A percentile compares a stretch with the other conserved stretches of the same genome.
phyloP scores from a whole-genome alignment of 1,140 invertebrate genomes.

The Drosophila carrolli region DNA sequence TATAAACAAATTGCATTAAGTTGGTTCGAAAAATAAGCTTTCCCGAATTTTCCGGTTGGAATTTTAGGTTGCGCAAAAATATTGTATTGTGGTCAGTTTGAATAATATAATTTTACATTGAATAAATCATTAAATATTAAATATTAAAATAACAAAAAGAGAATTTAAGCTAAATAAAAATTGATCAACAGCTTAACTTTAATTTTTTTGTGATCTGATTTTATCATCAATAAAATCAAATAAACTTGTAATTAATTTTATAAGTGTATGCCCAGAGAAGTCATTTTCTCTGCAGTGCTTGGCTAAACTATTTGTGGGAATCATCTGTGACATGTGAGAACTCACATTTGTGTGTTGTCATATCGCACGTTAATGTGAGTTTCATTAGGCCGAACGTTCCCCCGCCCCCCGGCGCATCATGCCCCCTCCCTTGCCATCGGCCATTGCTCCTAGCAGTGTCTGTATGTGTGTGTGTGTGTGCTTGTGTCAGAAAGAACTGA shows the following conservation, averaged over 20 bases:
- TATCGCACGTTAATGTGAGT: slow-evolving; percentile 35
- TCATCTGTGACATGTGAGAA: slow-evolving; percentile 40
- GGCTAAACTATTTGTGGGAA: slow-evolving; percentile 19
- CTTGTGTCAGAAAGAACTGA: slow-evolving; percentile 9
- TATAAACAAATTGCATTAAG: not conserved
- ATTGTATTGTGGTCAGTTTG: not conserved
- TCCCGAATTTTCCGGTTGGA: not conserved
- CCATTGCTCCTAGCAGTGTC: slow-evolving; percentile 31
- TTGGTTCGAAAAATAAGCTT: not conserved
- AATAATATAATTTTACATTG: too few relatives aligned
- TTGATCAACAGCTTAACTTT: too few relatives aligned
- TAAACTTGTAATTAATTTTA: not conserved
- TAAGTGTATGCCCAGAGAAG: not conserved
- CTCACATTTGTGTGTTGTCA: slow-evolving; percentile 31
- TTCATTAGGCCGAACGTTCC: slow-evolving; percentile 53
- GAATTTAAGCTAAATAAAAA: too few relatives aligned
- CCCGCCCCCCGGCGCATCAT: too few relatives aligned
- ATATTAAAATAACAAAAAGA: too few relatives aligned
- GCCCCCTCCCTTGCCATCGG: slow-evolving; percentile 1
- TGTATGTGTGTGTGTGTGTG: not conserved
- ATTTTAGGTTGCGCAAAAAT: not conserved
- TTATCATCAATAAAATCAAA: too few relatives aligned
- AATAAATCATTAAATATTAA: too few relatives aligned
- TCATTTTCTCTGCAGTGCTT: slow-evolving; percentile 1
- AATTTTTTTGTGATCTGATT: too few relatives aligned